Percentiles rank a stretch among this genome's conserved stretches.
Evolutionary conservation across 2,888 invertebrate species (phyloP).

Genomic region (Resseliella maxima): DNA sequence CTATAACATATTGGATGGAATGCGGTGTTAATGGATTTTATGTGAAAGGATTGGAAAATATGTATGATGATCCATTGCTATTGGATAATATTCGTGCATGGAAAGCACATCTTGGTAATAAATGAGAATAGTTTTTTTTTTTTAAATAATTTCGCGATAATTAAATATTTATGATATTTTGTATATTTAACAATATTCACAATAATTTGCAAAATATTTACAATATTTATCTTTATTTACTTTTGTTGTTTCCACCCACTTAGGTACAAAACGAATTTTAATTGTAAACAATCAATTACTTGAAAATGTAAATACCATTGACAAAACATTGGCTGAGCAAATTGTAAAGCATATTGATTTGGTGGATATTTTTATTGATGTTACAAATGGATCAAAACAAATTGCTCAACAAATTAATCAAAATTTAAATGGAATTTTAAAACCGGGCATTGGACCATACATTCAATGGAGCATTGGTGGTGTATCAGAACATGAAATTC

Average conservation of each 20-base stretch:
- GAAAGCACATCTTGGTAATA: slow-evolving; percentile 76
- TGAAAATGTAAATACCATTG: slow-evolving; percentile 67
- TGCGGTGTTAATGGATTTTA: slow-evolving; percentile 91
- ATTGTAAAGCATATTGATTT: slow-evolving; percentile 77
- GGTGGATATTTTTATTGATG: slow-evolving; percentile 76
- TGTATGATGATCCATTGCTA: slow-evolving; percentile 73
- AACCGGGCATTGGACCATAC: slow-evolving; percentile 76
- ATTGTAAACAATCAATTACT: slow-evolving; percentile 75
- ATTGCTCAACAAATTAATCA: slow-evolving; percentile 73
- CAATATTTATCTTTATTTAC: no score
- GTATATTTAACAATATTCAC: no score
- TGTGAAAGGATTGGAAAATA: slow-evolving; percentile 80
- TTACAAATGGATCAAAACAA: slow-evolving; percentile 71
- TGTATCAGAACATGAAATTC: slow-evolving; percentile 71
- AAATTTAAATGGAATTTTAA: slow-evolving; percentile 72
- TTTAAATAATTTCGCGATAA: no score
- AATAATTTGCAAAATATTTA: no score
- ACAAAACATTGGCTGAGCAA: slow-evolving; percentile 70
- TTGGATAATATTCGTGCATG: slow-evolving; percentile 73
- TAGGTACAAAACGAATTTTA: slow-evolving; percentile 73
- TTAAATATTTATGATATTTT: no score
- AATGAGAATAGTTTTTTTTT: no score
- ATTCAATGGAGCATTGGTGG: slow-evolving; percentile 83
- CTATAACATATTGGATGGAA: slow-evolving; percentile 76
- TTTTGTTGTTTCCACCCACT: no score